A percentile compares a stretch with the other conserved stretches of the same genome.
Evolutionary conservation across 2,888 invertebrate species (phyloP).

Genomic region (Dicyrtoma fusca): DNA sequence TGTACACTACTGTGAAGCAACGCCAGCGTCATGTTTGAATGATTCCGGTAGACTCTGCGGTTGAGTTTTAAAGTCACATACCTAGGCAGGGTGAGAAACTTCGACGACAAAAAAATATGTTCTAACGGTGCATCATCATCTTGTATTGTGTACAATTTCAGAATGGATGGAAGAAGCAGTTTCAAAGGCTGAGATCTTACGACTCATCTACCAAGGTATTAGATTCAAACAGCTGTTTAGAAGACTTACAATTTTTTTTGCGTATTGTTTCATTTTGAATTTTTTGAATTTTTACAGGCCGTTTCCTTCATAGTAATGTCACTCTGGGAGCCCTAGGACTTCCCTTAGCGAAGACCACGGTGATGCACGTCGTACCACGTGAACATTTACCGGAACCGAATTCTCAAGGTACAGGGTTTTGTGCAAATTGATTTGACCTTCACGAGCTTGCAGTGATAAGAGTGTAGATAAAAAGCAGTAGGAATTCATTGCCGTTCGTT

Average conservation of each 20-base stretch:
- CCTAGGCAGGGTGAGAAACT: background rate
- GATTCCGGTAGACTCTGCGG: background rate
- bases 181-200: conserved; percentile 93
- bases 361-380: conserved; percentile 99
- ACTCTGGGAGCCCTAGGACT: conserved; percentile 96
- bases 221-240: no score
- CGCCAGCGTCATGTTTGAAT: no score
- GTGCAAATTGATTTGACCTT: no score
- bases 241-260: no score
- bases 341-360: conserved; percentile 96
- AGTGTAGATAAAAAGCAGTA: no score
- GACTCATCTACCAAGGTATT: conserved; percentile 99
- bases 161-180: conserved; percentile 97
- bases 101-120: background rate
- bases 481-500: no score
- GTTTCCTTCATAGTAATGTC: conserved; percentile 99
- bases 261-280: no score
- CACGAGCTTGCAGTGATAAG: no score
- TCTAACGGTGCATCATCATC: conserved; percentile 17
- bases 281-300: no score
- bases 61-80: background rate
- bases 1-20: no score
- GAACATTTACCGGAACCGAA: conserved; percentile 99
- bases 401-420: conserved; percentile 96
- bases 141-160: conserved; percentile 60